phyloP scores from a whole-genome alignment of 2,113 vertebrate species.

The Rutilus rutilus region DNA sequence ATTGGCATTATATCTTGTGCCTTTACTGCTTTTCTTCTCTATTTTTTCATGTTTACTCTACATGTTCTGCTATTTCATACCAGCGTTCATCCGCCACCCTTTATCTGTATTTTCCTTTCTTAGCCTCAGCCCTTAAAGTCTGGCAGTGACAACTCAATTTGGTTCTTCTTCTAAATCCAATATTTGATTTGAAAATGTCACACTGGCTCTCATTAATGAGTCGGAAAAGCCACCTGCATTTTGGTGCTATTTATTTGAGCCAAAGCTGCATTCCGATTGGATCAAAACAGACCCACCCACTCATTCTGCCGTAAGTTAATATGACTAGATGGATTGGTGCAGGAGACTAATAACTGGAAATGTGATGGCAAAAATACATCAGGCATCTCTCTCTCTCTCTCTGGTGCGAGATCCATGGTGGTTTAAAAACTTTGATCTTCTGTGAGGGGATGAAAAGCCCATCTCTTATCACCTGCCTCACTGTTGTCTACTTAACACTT shows the following conservation, averaged over 20 bases:
- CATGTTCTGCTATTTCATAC: background rate
- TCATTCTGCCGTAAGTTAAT: constrained; percentile 51
- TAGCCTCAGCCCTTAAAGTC: background rate
- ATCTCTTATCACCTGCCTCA: constrained; percentile 51
- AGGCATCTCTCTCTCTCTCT: background rate
- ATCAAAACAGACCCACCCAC: constrained; percentile 56
- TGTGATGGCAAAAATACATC: constrained; percentile 23
- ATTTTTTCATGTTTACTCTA: background rate
- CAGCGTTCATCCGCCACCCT: background rate
- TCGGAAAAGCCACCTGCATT: constrained; percentile 41
- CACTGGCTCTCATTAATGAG: constrained; percentile 53
- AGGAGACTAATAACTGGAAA: constrained; percentile 47
- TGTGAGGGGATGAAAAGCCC: constrained; percentile 43
- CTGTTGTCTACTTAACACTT: constrained; percentile 51
- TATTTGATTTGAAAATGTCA: constrained; percentile 65
- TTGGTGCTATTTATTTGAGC: constrained; percentile 58
- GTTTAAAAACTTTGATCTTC: constrained; percentile 45
- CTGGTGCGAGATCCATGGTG: constrained; percentile 29
- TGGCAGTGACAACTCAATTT: constrained; percentile 33
- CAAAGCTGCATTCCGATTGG: constrained; percentile 41
- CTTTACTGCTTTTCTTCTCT: too few relatives aligned
- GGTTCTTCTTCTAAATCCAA: constrained; percentile 52
- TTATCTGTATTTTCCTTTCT: constrained; percentile 10
- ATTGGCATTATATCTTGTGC: too few relatives aligned
- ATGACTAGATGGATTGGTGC: constrained; percentile 54